These are phyloP conservation scores for Apodemia duryi DNA, from an alignment of 2,888 invertebrate species.

Conservation along the genomic window DNA sequence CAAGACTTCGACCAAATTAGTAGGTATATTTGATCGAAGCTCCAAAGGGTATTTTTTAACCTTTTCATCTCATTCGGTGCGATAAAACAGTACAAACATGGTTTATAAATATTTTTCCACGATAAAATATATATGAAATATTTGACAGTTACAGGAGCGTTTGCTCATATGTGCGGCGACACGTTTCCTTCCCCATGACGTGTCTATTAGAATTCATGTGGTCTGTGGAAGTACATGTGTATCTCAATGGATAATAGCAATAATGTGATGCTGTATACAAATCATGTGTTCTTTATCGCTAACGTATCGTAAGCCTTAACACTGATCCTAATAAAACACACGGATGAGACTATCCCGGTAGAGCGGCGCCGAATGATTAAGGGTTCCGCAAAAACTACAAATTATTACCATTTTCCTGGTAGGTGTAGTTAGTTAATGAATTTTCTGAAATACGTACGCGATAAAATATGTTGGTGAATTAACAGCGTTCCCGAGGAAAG, in stretches of 20 bases:
- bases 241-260: not conserved
- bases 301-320: constrained; percentile 39
- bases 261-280: not conserved
- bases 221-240: too few relatives aligned
- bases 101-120: too few relatives aligned
- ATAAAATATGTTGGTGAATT: constrained; percentile 17
- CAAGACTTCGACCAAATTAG: too few relatives aligned
- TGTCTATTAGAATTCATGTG: too few relatives aligned
- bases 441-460: constrained; percentile 9
- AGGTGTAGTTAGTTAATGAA: constrained; percentile 25
- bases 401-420: constrained; percentile 40
- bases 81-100: too few relatives aligned
- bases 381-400: constrained; percentile 41
- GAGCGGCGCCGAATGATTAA: constrained; percentile 46
- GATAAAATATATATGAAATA: too few relatives aligned
- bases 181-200: too few relatives aligned
- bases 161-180: too few relatives aligned
- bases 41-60: too few relatives aligned
- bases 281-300: not conserved
- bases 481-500: constrained; percentile 11
- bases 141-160: too few relatives aligned
- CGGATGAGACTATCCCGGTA: constrained; percentile 53
- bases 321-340: constrained; percentile 54
- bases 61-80: too few relatives aligned
- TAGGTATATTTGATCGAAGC: too few relatives aligned